Evolutionary conservation across 1,140 invertebrate species (phyloP).

Genomic region (Musca vetustissima): DNA sequence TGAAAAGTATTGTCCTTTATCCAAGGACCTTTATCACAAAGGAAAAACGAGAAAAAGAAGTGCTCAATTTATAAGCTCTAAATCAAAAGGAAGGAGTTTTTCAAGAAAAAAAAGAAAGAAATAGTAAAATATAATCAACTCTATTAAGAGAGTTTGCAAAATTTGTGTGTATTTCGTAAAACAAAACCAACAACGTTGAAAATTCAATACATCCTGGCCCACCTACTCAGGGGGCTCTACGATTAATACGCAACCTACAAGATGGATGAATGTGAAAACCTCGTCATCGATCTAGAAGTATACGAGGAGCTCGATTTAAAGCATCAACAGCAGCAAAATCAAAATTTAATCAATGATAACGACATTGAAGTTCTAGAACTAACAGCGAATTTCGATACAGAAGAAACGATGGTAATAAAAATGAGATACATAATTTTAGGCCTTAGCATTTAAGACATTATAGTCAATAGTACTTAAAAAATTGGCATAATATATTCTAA

Average conservation of each 20-base stretch:
- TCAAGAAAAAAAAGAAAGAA: neutral
- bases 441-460: too few relatives aligned
- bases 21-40: too few relatives aligned
- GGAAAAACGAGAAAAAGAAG: too few relatives aligned
- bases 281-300: slow-evolving; percentile 47
- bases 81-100: neutral
- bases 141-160: neutral
- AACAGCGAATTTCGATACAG: slow-evolving; percentile 25
- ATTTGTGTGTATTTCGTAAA: slow-evolving; percentile 1
- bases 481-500: too few relatives aligned
- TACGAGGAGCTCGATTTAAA: slow-evolving; percentile 38
- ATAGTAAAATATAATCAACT: neutral
- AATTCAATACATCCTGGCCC: slow-evolving; percentile 24
- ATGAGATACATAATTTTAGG: too few relatives aligned
- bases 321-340: slow-evolving; percentile 29
- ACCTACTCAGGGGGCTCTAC: slow-evolving; percentile 26
- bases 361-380: slow-evolving; percentile 31
- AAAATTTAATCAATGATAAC: slow-evolving; percentile 31
- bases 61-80: too few relatives aligned
- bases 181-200: slow-evolving; percentile 5
- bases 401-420: slow-evolving; percentile 53
- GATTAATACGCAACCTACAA: slow-evolving; percentile 36
- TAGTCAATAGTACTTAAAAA: too few relatives aligned
- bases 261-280: slow-evolving; percentile 57
- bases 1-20: too few relatives aligned